Base-by-base conservation (phyloP, 2,797 vertebrate genomes). In the Darevskia mixta region DNA sequence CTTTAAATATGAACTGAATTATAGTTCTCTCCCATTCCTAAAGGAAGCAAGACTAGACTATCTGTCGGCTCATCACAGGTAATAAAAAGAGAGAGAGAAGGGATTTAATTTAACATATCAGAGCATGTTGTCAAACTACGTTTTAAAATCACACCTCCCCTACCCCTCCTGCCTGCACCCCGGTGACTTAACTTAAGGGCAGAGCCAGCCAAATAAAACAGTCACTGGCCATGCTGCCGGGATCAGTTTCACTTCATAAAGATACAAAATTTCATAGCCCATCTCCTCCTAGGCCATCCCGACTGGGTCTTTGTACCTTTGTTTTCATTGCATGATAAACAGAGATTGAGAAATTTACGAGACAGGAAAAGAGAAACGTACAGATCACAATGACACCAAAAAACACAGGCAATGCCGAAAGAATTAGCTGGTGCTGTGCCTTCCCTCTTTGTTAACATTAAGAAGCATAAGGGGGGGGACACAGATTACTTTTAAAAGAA, bases 161-260 rank as follows among this genome's bases (percentile, higher is more conserved):
- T 35, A 7, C 32, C 32, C n/a, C 32, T 35, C 49, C 49, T 55
- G 49, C 49, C 49, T 1, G 49, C 49, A 55, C 13, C 49, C 49
- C 1, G 1, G 49, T 55, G 49, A 55, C 49, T 55, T 55, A 15
- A 55, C 49, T 55, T 55, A 66, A 17, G 93, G 93, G 95, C 90
- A 61, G 29, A 90, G 92, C 20, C 88, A 32, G 77, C 90, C 93
- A 93, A 88, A 94, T 94, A 92, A 94, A 95, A 91, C 93, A 94
- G 93, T 92, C 92, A 80, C 0, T 73, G 91, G 58, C 92, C 94
- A 95, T 90, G 79, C 95, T 41, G 90, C n/a, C 35, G 76, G 23
- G 75, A 95, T 97, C 97, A 95, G 35, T 41, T 92, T 10, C 97
- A 97, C 96, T 10, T 96, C 95, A 90, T 97, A 96, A 97, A 96